phyloP scores from a whole-genome alignment of 2,113 vertebrate species.

The Helogale parvula region DNA sequence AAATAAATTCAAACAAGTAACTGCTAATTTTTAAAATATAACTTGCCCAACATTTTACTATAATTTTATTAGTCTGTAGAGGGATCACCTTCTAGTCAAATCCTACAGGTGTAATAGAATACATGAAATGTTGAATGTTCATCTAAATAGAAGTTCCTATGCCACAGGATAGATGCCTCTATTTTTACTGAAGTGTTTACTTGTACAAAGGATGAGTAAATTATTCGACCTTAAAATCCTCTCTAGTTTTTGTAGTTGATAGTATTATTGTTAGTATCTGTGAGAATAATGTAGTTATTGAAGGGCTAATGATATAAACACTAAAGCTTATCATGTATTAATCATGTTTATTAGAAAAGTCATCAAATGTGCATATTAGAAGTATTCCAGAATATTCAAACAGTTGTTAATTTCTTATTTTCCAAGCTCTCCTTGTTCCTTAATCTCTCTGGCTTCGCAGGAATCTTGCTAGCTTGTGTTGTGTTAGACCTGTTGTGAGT shows the following conservation, averaged over 20 bases:
- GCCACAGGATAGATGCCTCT: not conserved
- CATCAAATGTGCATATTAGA: not conserved
- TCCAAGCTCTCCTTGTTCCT: not conserved
- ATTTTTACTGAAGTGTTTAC: conserved; percentile 5
- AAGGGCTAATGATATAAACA: not conserved
- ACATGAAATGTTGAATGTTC: not conserved
- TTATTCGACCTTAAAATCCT: not conserved
- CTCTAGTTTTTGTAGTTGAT: conserved; percentile 4
- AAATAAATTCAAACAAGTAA: not conserved
- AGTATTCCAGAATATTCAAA: not conserved
- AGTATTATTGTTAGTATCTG: not conserved
- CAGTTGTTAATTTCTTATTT: not conserved
- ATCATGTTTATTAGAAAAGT: not conserved
- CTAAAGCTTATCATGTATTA: not conserved
- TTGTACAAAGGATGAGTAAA: not conserved
- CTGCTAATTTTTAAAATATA: not conserved
- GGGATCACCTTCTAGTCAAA: not conserved
- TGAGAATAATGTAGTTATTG: not conserved
- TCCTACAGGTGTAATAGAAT: not conserved
- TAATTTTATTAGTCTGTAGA: not conserved
- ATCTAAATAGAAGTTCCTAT: not conserved
- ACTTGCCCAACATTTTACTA: not conserved
- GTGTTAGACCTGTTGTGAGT: not conserved
- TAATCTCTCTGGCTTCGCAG: not conserved
- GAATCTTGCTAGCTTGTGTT: not conserved